Base-by-base conservation (phyloP, 2,113 vertebrate species). In the Leptocoma aspasia region DNA sequence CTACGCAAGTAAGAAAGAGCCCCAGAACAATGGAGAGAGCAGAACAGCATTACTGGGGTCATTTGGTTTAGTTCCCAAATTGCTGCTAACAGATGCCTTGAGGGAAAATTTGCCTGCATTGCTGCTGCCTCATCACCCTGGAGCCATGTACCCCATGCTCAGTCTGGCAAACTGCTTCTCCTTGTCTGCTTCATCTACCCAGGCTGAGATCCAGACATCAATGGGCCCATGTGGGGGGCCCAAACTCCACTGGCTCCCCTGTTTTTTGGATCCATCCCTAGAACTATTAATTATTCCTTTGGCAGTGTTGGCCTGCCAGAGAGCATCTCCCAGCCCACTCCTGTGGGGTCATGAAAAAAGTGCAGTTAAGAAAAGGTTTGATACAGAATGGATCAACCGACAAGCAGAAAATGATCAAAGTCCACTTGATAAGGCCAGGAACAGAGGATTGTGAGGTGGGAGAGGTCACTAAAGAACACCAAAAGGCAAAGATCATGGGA, bases 51-150 rank as follows among this genome's bases (percentile, higher is more conserved):
- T 65, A 78, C 64, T 78, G 76, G 59, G 60, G 68, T 86, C 71
- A 78, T 73, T 89, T 90, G 52, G 30, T 93, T 95, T 86, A 54
- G 35, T 71, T 95, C 94, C 72, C 89, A 92, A 89, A 90, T 53
- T 35, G 76, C 59, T 93, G 76, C 77, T 75, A 81, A 93, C 56
- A 90, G 56, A 86, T 71, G 83, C 80, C 82, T 94, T 64, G 18
- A 33, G 75, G 72, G 35, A 86, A 84, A 88, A 77, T 37, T 65
- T 82, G 47, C 50, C 86, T 3, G 2, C 2, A 1, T 44, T 70
- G 49, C 68, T 92, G 60, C 76, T 68, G 64, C 47, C 82, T 89
- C 60, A 63, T 90, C 89, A 66, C 47, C 61, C 82, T 78, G 82
- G 79, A 94, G 91, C 68, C 71, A 63, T 2, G 24, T 11, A 77